Percentiles rank a stretch among this genome's conserved stretches.
Conservation (phyloP, 2,888 invertebrate species). For the Halocaridina rubra region DNA sequence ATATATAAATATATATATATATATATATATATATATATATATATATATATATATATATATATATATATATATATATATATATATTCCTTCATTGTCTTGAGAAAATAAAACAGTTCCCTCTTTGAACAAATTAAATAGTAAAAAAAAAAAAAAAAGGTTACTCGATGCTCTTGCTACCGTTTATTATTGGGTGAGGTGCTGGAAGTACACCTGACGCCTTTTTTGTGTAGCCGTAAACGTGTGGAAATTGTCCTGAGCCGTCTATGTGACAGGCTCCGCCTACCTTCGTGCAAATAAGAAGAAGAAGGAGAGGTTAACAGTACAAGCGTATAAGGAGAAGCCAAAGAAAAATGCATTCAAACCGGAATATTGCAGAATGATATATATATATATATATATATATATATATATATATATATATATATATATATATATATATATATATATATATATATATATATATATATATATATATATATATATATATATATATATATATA, state of each 20-base stretch:
- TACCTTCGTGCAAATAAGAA: background rate
- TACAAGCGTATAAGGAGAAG: background rate
- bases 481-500: background rate
- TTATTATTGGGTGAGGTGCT: too few relatives aligned
- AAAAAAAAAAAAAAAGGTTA: too few relatives aligned
- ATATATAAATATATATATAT: background rate
- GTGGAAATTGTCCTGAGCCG: too few relatives aligned
- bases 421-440: background rate
- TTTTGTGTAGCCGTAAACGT: too few relatives aligned
- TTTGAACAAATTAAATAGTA: too few relatives aligned
- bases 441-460: background rate
- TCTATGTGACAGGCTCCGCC: too few relatives aligned
- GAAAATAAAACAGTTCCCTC: too few relatives aligned
- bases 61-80: background rate
- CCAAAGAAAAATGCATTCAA: background rate
- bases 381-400: background rate
- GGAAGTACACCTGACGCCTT: too few relatives aligned
- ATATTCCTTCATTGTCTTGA: background rate
- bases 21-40: background rate
- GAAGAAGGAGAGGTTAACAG: background rate
- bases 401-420: background rate
- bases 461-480: background rate
- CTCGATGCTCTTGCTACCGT: too few relatives aligned
- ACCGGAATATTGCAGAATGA: background rate
- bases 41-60: background rate